Evolutionary conservation across 2,797 vertebrate genomes (phyloP).

Genomic region (Bradypodion pumilum): DNA sequence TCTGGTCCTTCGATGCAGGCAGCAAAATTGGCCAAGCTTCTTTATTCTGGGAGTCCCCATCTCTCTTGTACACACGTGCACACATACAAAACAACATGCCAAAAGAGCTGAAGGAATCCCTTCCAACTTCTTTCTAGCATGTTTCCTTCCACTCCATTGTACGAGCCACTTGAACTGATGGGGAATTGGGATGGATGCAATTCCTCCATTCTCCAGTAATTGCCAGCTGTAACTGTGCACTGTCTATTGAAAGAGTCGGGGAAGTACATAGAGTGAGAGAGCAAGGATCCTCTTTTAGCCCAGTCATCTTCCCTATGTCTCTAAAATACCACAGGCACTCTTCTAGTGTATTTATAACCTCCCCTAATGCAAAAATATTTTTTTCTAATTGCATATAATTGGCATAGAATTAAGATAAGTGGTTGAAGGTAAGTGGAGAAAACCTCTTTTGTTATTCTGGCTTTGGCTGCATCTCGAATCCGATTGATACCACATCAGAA

Average conservation of each 20-base stretch:
- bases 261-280: background rate
- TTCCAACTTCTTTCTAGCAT: background rate
- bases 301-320: background rate
- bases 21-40: background rate
- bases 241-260: background rate
- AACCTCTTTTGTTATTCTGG: slow-evolving; percentile 35
- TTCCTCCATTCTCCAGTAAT: background rate
- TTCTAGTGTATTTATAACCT: background rate
- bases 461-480: slow-evolving; percentile 58
- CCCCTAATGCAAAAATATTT: slow-evolving; percentile 13
- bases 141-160: background rate
- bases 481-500: slow-evolving; percentile 59
- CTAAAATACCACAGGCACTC: background rate
- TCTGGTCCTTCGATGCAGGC: background rate
- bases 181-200: background rate
- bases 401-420: slow-evolving; percentile 11
- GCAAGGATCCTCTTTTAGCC: background rate
- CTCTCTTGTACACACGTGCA: background rate
- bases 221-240: background rate
- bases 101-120: background rate
- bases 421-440: background rate
- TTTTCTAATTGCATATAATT: slow-evolving; percentile 28
- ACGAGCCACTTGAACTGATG: background rate
- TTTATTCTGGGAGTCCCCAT: too few species aligned
- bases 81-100: background rate